Evolutionary conservation across 2,113 vertebrate species (phyloP).

Genomic region (Vanacampus margaritifer): DNA sequence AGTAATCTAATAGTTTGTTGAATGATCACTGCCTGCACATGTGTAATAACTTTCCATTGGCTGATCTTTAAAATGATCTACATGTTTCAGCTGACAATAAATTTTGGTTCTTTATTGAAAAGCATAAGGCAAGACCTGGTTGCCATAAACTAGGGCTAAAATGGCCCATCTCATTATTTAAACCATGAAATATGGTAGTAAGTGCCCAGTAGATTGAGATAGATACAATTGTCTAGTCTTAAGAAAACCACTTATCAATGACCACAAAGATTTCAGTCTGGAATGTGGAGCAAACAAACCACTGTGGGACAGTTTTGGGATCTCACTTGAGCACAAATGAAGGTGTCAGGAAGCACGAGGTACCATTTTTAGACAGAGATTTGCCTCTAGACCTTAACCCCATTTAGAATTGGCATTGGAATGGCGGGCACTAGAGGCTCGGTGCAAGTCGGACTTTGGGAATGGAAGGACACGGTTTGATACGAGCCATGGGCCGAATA

Average conservation of each 20-base stretch:
- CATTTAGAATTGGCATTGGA: background rate
- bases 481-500: background rate
- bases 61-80: background rate
- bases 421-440: background rate
- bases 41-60: background rate
- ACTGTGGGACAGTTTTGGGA: too few relatives aligned
- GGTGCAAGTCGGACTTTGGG: background rate
- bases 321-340: too few relatives aligned
- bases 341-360: background rate
- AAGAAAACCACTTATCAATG: too few relatives aligned
- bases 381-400: background rate
- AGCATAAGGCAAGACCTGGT: background rate
- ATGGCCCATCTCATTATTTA: background rate
- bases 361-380: background rate
- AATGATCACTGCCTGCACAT: background rate
- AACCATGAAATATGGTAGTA: background rate
- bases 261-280: too few relatives aligned
- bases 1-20: background rate
- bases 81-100: background rate
- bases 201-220: background rate
- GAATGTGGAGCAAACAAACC: too few relatives aligned
- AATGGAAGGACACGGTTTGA: background rate
- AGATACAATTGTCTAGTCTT: background rate
- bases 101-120: too few relatives aligned
- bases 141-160: background rate